Base-by-base conservation (phyloP, 1,140 invertebrate species). In the Drosophila malerkotliana region DNA sequence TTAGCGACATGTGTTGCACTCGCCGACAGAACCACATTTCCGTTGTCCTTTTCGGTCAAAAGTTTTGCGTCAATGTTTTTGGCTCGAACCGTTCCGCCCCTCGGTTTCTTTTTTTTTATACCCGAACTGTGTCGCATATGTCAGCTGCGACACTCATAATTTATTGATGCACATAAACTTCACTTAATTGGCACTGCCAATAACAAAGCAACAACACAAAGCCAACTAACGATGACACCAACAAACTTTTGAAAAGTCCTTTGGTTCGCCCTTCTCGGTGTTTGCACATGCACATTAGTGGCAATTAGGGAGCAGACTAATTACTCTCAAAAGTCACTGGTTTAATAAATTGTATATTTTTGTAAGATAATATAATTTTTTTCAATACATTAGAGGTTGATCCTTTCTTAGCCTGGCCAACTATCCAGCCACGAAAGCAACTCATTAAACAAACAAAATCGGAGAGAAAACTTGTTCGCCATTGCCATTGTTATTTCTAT, bases 101-200 rank as follows among this genome's bases (percentile, higher is more conserved):
- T 18, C 57, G 53, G 58, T 67, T 60, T 53, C 57, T 41, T 14
- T 10, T 48, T 52, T 51, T 52, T 49, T 49, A 9, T 15, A 6
- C 26, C 12, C 18, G 9, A 34, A 55, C 69, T 63, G 34, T 51
- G 60, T 39, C 53, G 73, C 80, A 85, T 87, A 77, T 85, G 82
- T 87, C 82, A 85, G 82, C 82, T 85, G 82, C 64, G 69, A 28
- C 61, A 71, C 74, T 87, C 71, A 82, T 88, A 82, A 82, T 75
- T 87, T 87, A 87, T 87, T 87, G 78, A 87, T 76, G 82, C 82
- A 78, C 78, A 87, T 87, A 88, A 87, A 88, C 88, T 87, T 88
- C 74, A 82, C 78, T 85, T 87, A 85, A 85, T 85, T 85, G 82
- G 82, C 81, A 82, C 64, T 87, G 82, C 58, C 82, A 87, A 82